These are phyloP conservation scores for Orientallactaga sibirica DNA, from an alignment of 2,797 vertebrate genomes.

Conservation along the genomic window DNA sequence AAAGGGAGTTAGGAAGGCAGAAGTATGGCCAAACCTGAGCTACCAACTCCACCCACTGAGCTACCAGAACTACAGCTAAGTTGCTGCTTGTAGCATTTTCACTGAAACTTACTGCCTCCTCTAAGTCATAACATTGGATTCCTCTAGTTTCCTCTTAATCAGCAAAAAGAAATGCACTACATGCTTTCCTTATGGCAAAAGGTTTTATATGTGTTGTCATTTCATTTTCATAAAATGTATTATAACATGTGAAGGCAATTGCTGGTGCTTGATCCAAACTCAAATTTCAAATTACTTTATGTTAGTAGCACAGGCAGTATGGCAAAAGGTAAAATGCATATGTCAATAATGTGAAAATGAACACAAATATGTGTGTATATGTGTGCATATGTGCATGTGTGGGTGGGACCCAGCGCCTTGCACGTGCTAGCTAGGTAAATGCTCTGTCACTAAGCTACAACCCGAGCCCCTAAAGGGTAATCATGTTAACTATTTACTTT, in stretches of 20 bases:
- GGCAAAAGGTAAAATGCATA: not conserved
- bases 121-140: not conserved
- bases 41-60: not conserved
- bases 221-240: not conserved
- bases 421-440: not conserved
- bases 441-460: not conserved
- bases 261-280: not conserved
- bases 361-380: not conserved
- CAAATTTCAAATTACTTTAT: not conserved
- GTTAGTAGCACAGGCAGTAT: rapidly evolving
- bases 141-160: not conserved
- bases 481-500: not conserved
- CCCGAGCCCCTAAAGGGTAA: not conserved
- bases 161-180: not conserved
- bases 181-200: not conserved
- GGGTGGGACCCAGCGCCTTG: not conserved
- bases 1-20: conserved; percentile 2
- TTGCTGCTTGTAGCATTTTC: not conserved
- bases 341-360: too few species aligned
- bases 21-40: not conserved
- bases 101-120: not conserved
- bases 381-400: not conserved
- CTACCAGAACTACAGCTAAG: rapidly evolving
- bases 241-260: not conserved
- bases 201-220: not conserved